These are phyloP conservation scores for Paratilapia polleni DNA, from an alignment of 2,113 vertebrate species.

Conservation along the genomic window DNA sequence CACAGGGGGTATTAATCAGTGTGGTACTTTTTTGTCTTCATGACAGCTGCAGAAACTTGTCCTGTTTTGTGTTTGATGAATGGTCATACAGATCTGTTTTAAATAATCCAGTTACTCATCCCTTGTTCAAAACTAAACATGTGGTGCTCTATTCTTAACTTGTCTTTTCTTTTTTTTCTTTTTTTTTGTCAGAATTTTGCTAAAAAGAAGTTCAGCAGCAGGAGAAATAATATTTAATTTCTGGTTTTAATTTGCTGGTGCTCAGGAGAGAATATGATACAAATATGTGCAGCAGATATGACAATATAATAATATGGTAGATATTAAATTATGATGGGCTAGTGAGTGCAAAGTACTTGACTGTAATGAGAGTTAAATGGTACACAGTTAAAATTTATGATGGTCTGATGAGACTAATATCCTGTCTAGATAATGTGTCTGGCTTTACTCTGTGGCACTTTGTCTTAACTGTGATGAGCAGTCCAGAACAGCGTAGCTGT, in stretches of 20 bases:
- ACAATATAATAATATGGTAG: conserved; percentile 22
- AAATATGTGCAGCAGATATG: conserved; percentile 20
- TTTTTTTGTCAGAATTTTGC: background rate
- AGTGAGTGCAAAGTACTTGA: conserved; percentile 29
- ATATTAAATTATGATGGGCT: conserved; percentile 56
- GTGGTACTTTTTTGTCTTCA: background rate
- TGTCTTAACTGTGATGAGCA: conserved; percentile 11
- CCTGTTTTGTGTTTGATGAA: background rate
- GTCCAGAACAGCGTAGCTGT: background rate
- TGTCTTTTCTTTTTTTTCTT: background rate
- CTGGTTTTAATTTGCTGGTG: conserved; percentile 11
- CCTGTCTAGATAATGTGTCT: conserved; percentile 54
- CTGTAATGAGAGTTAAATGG: conserved; percentile 51
- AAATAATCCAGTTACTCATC: conserved; percentile 19
- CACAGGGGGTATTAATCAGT: background rate
- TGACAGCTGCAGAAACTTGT: background rate
- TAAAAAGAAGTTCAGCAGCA: background rate
- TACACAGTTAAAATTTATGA: conserved; percentile 57
- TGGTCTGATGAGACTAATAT: conserved; percentile 72
- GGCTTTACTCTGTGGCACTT: conserved; percentile 21
- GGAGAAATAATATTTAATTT: conserved; percentile 1
- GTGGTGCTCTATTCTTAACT: background rate
- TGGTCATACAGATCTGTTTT: conserved; percentile 23
- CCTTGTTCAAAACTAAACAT: background rate
- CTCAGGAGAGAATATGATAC: background rate